These are phyloP conservation scores for Chrysotoxum bicinctum DNA, from an alignment of 2,888 invertebrate species.

Conservation along the genomic window DNA sequence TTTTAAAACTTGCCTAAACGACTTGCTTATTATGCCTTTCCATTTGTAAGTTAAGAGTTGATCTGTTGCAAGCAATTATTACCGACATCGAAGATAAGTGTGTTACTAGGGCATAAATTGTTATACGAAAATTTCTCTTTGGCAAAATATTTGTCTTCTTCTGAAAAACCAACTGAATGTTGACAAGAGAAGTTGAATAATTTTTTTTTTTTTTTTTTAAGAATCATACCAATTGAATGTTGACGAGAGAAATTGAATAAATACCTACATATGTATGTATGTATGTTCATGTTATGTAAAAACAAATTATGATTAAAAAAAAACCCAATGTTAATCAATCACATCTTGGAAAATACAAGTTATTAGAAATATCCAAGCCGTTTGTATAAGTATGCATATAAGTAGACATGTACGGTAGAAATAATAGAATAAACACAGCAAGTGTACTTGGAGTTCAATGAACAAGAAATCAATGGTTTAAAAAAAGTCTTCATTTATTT, in stretches of 20 bases:
- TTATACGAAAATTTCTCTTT: constrained; percentile 34
- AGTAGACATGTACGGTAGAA: not conserved
- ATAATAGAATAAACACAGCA: not conserved
- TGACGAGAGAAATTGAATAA: no score
- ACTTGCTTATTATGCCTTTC: not conserved
- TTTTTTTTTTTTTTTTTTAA: not conserved
- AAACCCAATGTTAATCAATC: constrained; percentile 45
- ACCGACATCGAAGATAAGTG: constrained; percentile 26
- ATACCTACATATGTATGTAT: no score
- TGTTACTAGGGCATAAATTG: constrained; percentile 55
- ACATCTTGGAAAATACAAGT: not conserved
- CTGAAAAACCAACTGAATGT: not conserved
- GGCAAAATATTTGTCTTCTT: not conserved
- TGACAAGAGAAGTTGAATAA: not conserved
- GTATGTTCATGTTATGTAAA: not conserved
- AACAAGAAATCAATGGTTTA: constrained; percentile 20
- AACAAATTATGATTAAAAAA: constrained; percentile 26
- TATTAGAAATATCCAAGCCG: not conserved
- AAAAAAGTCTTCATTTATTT: not conserved
- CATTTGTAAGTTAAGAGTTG: not conserved
- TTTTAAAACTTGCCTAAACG: not conserved
- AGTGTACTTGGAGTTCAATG: constrained; percentile 40
- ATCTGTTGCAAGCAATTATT: constrained; percentile 43
- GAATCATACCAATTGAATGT: no score
- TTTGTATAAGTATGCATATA: not conserved